Percentiles rank a stretch among this genome's conserved stretches.
Conservation (phyloP, 1,140 invertebrate genomes). For the Prorops nasuta region DNA sequence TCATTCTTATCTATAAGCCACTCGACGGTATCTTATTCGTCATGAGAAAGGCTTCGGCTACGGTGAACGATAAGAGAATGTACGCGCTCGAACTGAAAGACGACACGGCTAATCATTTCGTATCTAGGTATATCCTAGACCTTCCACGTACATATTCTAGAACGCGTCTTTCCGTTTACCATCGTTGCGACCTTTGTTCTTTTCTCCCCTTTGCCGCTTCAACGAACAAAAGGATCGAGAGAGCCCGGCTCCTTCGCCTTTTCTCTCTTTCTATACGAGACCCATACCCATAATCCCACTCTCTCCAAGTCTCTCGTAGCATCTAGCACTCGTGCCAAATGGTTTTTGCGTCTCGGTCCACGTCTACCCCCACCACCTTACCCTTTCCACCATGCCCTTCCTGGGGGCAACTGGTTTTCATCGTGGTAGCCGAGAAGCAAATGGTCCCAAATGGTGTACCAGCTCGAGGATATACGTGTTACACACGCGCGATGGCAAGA, state of each 20-base stretch:
- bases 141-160: not conserved
- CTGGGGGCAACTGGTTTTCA: no score
- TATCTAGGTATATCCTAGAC: not conserved
- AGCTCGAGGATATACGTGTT: no score
- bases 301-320: not conserved
- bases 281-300: not conserved
- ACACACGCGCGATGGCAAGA: not conserved
- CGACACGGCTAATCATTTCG: not conserved
- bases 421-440: no score
- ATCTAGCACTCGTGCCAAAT: not conserved
- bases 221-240: not conserved
- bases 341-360: not conserved
- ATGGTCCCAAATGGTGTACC: no score
- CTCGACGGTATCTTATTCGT: not conserved
- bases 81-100: not conserved
- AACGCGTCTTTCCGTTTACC: not conserved
- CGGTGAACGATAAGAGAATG: not conserved
- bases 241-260: not conserved
- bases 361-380: no score
- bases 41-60: not conserved
- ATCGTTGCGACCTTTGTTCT: not conserved
- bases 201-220: not conserved
- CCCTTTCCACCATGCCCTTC: no score
- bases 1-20: no score
- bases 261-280: not conserved